These are phyloP conservation scores for Synanthedon myopaeformis DNA, from an alignment of 2,888 invertebrate species.

Conservation along the genomic window DNA sequence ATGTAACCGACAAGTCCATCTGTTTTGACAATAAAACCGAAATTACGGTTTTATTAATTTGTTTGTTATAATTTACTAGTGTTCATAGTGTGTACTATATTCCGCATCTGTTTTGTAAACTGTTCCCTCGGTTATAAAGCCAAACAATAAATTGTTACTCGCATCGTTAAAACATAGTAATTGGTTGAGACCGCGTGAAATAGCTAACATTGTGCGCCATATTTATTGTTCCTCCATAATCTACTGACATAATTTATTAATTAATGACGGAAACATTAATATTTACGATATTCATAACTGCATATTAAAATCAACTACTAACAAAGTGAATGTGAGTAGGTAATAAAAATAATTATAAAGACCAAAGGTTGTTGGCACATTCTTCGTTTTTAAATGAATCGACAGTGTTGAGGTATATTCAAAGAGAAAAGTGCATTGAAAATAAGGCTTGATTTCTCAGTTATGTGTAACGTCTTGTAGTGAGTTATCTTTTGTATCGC, in stretches of 20 bases:
- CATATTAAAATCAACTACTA: background rate
- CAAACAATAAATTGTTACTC: conserved; percentile 6
- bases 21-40: too few species aligned
- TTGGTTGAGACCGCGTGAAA: conserved; percentile 23
- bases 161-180: conserved; percentile 41
- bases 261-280: conserved; percentile 5
- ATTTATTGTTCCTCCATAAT: conserved; percentile 26
- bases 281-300: background rate
- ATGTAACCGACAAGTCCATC: too few species aligned
- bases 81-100: background rate
- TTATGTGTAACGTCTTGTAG: too few species aligned
- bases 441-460: too few species aligned
- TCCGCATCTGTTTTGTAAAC: conserved; percentile 4
- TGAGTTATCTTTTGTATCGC: too few species aligned
- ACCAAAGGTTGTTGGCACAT: too few species aligned
- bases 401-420: background rate
- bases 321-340: too few species aligned
- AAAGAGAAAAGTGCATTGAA: background rate
- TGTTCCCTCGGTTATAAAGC: conserved; percentile 5
- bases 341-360: too few species aligned
- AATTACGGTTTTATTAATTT: background rate
- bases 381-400: background rate
- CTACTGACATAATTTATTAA: conserved; percentile 19
- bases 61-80: background rate
- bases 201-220: conserved; percentile 26